A percentile compares a stretch with the other conserved stretches of the same genome.
phyloP scores from a whole-genome alignment of 1,140 invertebrate genomes.

The Vollenhovia emeryi region DNA sequence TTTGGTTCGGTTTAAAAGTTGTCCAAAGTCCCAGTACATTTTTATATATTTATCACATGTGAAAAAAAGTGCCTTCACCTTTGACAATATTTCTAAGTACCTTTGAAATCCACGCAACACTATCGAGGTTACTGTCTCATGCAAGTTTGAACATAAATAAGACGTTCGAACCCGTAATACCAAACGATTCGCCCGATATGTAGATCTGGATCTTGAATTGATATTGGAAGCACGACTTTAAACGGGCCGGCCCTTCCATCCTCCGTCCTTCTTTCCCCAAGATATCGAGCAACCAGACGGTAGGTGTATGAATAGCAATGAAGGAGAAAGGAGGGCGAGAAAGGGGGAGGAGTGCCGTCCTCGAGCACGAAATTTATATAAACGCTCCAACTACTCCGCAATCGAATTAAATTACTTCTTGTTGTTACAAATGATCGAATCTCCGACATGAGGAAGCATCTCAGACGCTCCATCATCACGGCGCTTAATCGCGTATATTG shows the following conservation, averaged over 20 bases:
- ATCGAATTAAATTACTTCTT: conserved; percentile 46
- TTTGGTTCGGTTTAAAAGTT: not conserved
- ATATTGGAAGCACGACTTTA: conserved; percentile 57
- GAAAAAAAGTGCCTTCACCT: too few species aligned
- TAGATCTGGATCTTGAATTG: conserved; percentile 50
- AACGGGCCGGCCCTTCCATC: conserved; percentile 35
- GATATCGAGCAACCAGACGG: conserved; percentile 52
- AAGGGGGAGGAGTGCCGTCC: not conserved
- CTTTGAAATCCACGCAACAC: not conserved
- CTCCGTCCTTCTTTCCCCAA: conserved; percentile 43
- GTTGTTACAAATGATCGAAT: conserved; percentile 36
- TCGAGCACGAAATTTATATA: conserved; percentile 39
- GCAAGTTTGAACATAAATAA: conserved; percentile 16
- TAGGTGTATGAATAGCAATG: conserved; percentile 49
- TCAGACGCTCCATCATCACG: not conserved
- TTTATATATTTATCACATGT: too few species aligned
- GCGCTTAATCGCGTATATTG: not conserved
- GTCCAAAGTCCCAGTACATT: not conserved
- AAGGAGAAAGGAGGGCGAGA: conserved; percentile 39
- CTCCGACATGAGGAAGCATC: not conserved
- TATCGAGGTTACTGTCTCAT: not conserved
- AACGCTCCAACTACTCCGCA: conserved; percentile 24
- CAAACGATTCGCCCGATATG: conserved; percentile 35
- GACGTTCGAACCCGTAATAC: conserved; percentile 6
- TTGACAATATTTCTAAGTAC: not conserved